Evolutionary conservation across 2,113 vertebrate genomes (phyloP).

Genomic region (Scopus umbretta): DNA sequence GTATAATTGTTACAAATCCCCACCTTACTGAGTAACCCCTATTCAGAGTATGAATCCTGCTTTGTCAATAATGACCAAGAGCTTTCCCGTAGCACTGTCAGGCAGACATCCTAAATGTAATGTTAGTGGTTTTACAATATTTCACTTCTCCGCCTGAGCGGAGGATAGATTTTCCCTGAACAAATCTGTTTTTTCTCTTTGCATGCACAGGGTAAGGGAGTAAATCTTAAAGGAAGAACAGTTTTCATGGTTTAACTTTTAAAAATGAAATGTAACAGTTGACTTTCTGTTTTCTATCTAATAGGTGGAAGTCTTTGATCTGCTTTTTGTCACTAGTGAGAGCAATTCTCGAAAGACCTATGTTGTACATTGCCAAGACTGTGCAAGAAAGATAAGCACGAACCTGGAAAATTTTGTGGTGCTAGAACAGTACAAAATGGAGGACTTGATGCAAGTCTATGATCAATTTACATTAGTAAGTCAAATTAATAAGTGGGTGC

Average conservation of each 20-base stretch:
- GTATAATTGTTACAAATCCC: neutral
- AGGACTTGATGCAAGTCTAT: constrained; percentile 96
- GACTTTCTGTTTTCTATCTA: constrained; percentile 23
- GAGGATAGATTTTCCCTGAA: neutral
- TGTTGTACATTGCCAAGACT: constrained; percentile 97
- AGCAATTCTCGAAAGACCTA: constrained; percentile 92
- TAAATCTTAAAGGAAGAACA: neutral
- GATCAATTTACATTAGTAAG: constrained; percentile 99
- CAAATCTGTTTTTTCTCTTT: neutral
- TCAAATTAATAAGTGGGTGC: constrained; percentile 71
- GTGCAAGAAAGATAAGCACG: constrained; percentile 90
- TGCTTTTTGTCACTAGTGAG: constrained; percentile 97
- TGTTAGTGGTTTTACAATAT: neutral
- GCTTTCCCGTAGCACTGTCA: neutral
- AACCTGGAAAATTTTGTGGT: constrained; percentile 96
- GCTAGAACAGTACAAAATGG: constrained; percentile 97
- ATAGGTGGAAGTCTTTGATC: constrained; percentile 97
- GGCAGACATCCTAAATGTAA: neutral
- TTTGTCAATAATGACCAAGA: neutral
- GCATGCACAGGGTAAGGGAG: neutral
- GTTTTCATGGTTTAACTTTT: neutral
- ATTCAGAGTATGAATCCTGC: neutral
- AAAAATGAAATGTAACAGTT: neutral
- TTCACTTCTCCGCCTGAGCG: neutral
- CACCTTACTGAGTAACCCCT: neutral